These are phyloP conservation scores for Apus apus DNA, from an alignment of 2,113 vertebrate genomes.

Conservation along the genomic window DNA sequence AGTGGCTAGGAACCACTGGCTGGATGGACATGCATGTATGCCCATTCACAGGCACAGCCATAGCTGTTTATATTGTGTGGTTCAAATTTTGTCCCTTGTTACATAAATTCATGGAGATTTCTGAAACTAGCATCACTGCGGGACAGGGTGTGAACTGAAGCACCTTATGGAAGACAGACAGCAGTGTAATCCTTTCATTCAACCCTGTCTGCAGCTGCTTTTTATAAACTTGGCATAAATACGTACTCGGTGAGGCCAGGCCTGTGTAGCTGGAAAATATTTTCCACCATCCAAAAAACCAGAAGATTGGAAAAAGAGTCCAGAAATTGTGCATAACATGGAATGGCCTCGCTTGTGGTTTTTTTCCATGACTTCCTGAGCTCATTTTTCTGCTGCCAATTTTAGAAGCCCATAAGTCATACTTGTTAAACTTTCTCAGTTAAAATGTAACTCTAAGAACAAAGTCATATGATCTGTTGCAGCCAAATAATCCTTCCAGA, in stretches of 20 bases:
- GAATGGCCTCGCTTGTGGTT: conserved; percentile 72
- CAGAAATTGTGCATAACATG: conserved; percentile 74
- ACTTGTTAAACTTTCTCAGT: conserved; percentile 78
- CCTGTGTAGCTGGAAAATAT: conserved; percentile 83
- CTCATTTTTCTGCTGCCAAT: conserved; percentile 79
- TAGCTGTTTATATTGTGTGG: background rate
- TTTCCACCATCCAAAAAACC: conserved; percentile 81
- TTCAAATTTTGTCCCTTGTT: conserved; percentile 1
- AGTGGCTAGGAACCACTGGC: background rate
- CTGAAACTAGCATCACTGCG: conserved; percentile 12
- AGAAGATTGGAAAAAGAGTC: conserved; percentile 76
- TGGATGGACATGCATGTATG: background rate
- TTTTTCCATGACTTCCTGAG: conserved; percentile 78
- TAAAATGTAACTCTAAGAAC: conserved; percentile 80
- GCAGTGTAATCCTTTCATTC: conserved; percentile 84
- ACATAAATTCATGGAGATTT: background rate
- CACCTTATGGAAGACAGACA: conserved; percentile 83
- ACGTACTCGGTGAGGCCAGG: conserved; percentile 75
- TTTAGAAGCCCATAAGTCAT: conserved; percentile 80
- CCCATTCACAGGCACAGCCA: background rate
- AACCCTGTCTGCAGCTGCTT: conserved; percentile 83
- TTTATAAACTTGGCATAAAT: conserved; percentile 81
- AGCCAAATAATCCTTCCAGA: conserved; percentile 62
- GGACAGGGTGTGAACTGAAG: conserved; percentile 63
- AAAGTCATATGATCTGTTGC: conserved; percentile 69